Conservation (phyloP, 2,113 vertebrate genomes). For the Macrotis lagotis region DNA sequence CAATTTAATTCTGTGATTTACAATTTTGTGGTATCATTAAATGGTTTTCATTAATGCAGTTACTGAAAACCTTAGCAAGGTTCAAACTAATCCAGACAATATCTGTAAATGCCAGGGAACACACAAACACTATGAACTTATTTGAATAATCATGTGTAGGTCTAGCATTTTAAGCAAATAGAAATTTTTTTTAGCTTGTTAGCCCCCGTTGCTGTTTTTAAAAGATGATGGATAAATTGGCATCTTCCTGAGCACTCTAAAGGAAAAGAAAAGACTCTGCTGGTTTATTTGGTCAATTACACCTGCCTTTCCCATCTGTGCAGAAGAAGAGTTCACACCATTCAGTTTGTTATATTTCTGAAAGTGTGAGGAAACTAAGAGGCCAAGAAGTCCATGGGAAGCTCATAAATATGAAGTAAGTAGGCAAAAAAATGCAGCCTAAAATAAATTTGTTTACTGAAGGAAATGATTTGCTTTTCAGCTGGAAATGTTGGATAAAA, state of each 20-base stretch:
- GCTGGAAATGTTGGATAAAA: not conserved
- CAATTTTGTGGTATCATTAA: not conserved
- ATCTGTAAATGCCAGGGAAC: not conserved
- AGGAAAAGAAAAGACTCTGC: not conserved
- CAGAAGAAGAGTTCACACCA: not conserved
- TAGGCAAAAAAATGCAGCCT: not conserved
- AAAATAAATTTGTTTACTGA: not conserved
- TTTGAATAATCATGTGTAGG: not conserved
- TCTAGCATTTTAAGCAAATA: not conserved
- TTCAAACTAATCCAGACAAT: not conserved
- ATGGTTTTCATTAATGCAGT: not conserved
- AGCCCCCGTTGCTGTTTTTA: not conserved
- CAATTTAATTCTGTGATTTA: not conserved
- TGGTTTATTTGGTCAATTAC: not conserved
- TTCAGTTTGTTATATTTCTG: not conserved
- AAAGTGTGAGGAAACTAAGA: not conserved
- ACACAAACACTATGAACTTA: not conserved
- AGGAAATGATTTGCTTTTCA: not conserved
- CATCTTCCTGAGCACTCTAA: not conserved
- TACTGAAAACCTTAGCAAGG: not conserved
- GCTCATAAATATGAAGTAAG: conserved; percentile 1
- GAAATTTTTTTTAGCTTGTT: not conserved
- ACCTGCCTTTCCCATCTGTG: not conserved
- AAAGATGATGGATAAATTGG: not conserved
- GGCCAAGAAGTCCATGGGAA: not conserved